These are phyloP conservation scores for Alosa sapidissima DNA, from an alignment of 2,797 vertebrate genomes.

Conservation along the genomic window DNA sequence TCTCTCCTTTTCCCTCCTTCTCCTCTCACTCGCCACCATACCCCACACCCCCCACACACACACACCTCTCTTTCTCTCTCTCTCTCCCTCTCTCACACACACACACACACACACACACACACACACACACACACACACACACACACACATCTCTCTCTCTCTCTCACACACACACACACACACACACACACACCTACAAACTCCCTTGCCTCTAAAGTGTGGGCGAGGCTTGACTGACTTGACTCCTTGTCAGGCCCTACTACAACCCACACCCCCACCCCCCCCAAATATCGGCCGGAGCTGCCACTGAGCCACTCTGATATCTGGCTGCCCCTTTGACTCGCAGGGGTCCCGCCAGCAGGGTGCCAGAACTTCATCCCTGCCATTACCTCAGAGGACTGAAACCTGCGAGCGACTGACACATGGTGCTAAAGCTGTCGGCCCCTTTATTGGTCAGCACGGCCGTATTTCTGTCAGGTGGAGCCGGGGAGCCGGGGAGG, in stretches of 20 bases:
- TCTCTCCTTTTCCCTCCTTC: background rate
- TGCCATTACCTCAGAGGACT: background rate
- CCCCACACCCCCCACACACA: background rate
- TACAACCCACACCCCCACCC: background rate
- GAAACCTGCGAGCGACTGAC: constrained; percentile 49
- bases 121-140: background rate
- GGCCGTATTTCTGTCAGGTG: constrained; percentile 73
- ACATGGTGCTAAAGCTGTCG: constrained; percentile 65
- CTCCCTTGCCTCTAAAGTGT: constrained; percentile 63
- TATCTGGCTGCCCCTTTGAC: background rate
- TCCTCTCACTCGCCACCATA: background rate
- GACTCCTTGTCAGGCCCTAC: constrained; percentile 45
- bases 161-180: constrained; percentile 50
- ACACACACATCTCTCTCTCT: no score
- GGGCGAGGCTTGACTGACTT: constrained; percentile 44
- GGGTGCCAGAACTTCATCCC: constrained; percentile 6
- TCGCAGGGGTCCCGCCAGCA: constrained; percentile 31
- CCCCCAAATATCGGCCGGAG: background rate
- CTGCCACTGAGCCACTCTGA: constrained; percentile 31
- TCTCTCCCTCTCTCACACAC: background rate
- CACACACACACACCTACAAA: constrained; percentile 44
- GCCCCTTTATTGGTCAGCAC: constrained; percentile 70
- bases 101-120: background rate
- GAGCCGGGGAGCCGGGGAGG: constrained; percentile 35
- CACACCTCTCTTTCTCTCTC: background rate